Evolutionary conservation across 2,797 vertebrate genomes (phyloP).

Genomic region (Sebastes matsubarae): DNA sequence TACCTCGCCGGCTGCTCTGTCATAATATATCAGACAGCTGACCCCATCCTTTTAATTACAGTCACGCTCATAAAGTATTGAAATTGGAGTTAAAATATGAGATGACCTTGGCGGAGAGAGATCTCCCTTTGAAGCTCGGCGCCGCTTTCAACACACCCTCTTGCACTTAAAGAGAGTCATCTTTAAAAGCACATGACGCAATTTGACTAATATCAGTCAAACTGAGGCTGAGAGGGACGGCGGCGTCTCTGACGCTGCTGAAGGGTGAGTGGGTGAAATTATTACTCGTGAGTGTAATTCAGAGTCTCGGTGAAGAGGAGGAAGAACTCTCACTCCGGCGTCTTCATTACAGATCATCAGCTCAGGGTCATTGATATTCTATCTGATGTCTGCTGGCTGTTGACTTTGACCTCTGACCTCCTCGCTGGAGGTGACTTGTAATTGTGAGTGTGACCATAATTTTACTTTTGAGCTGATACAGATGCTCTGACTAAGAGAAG

Average conservation of each 20-base stretch:
- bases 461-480: neutral
- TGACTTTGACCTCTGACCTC: constrained; percentile 43
- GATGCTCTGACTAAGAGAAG: neutral
- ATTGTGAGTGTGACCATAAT: neutral
- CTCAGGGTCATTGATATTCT: neutral
- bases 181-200: constrained; percentile 69
- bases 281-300: constrained; percentile 41
- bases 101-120: constrained; percentile 59
- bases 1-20: constrained; percentile 12
- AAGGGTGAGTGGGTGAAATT: constrained; percentile 36
- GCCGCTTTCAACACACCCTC: constrained; percentile 30
- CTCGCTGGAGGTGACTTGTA: neutral
- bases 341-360: constrained; percentile 13
- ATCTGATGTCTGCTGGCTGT: neutral
- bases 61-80: constrained; percentile 52
- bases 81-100: constrained; percentile 54
- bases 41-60: constrained; percentile 53
- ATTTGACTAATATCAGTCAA: constrained; percentile 65
- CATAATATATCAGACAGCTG: constrained; percentile 38
- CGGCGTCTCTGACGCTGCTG: neutral
- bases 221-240: constrained; percentile 25
- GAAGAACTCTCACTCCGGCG: constrained; percentile 5
- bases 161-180: constrained; percentile 65
- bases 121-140: constrained; percentile 48
- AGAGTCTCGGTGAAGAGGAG: constrained; percentile 16